Conservation (phyloP, 2,797 vertebrate genomes). For the Hybognathus amarus region DNA sequence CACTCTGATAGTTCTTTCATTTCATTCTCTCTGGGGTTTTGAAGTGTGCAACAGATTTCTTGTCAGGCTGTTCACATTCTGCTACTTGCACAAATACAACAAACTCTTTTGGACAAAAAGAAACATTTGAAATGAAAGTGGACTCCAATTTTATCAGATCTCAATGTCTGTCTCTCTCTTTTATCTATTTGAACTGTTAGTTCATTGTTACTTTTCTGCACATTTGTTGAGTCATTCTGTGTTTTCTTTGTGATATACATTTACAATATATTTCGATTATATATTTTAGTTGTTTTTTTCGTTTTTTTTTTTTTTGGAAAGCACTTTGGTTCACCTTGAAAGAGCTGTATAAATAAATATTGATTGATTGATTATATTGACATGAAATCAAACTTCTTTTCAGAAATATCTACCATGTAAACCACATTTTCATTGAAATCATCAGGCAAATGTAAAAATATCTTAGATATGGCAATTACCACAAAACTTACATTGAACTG, state of each 20-base stretch:
- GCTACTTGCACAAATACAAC: background rate
- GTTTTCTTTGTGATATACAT: too few relatives aligned
- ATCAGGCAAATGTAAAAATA: background rate
- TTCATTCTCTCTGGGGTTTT: background rate
- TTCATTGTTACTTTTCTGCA: background rate
- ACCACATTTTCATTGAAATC: background rate
- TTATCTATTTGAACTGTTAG: background rate
- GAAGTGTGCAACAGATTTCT: slow-evolving; percentile 11
- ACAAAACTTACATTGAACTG: background rate
- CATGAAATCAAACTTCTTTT: background rate
- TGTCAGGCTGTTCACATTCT: background rate
- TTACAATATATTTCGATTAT: too few relatives aligned
- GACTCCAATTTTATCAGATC: background rate
- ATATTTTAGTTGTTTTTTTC: too few relatives aligned
- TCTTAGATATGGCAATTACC: slow-evolving; percentile 1
- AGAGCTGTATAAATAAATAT: too few relatives aligned
- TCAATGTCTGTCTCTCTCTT: background rate
- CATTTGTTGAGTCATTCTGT: too few relatives aligned
- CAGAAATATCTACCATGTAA: background rate
- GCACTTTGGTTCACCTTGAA: too few relatives aligned
- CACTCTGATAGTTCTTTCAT: background rate
- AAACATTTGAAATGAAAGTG: background rate
- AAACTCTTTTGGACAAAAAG: slow-evolving; percentile 5
- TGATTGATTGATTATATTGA: too few relatives aligned
- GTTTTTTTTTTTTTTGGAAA: too few relatives aligned